A percentile compares a stretch with the other conserved stretches of the same genome.
These are phyloP conservation scores for Notolepis coatsorum DNA, from an alignment of 2,797 vertebrate species.

Conservation along the genomic window DNA sequence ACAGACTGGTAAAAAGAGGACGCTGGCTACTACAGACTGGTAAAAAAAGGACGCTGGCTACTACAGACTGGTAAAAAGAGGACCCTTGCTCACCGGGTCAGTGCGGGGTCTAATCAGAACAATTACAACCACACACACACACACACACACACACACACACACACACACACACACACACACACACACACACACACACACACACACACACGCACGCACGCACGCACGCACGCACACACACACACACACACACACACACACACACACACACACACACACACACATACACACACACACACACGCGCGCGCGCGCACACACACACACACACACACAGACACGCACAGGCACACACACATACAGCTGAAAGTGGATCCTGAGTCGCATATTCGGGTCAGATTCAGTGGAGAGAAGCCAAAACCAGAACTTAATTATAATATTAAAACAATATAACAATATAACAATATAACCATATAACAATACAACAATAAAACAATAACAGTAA, in stretches of 20 bases:
- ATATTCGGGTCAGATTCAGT: too few species aligned
- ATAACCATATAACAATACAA: too few species aligned
- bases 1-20: too few species aligned
- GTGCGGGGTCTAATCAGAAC: too few species aligned
- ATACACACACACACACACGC: slow-evolving; percentile 9
- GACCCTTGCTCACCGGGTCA: too few species aligned
- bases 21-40: too few species aligned
- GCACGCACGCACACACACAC: slow-evolving; percentile 15
- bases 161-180: slow-evolving; percentile 4
- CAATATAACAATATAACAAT: too few species aligned
- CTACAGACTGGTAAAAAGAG: too few species aligned
- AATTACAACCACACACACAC: too few species aligned
- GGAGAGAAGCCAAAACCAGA: slow-evolving; percentile 63
- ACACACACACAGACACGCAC: slow-evolving; percentile 12
- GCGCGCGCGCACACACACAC: slow-evolving; percentile 9
- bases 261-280: not conserved
- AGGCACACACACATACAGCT: not conserved
- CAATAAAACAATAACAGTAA: too few species aligned
- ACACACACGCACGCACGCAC: slow-evolving; percentile 32
- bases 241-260: slow-evolving; percentile 9
- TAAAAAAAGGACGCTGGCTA: too few species aligned
- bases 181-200: slow-evolving; percentile 28
- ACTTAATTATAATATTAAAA: slow-evolving; percentile 79
- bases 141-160: slow-evolving; percentile 42
- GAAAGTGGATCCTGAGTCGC: too few species aligned